Percentiles rank a stretch among this genome's conserved stretches.
Conservation (phyloP, 1,140 invertebrate species). For the Euglossa dilemma region DNA sequence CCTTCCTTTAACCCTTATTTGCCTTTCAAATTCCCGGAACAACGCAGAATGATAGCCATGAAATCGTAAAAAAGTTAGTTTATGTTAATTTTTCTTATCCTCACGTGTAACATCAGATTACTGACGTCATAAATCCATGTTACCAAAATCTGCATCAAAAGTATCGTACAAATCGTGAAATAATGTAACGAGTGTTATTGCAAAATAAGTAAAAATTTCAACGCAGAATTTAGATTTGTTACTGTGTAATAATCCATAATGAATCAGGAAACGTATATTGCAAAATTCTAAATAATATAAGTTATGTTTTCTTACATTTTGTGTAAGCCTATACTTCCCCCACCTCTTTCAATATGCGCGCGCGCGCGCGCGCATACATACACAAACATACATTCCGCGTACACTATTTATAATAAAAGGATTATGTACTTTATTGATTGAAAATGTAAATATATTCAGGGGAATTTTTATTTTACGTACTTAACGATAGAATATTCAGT, state of each 20-base stretch:
- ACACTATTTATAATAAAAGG: no score
- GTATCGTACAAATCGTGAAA: neutral
- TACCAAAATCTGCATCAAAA: neutral
- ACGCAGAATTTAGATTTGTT: neutral
- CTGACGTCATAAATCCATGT: slow-evolving; percentile 15
- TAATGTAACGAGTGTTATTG: neutral
- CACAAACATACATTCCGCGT: no score
- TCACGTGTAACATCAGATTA: neutral
- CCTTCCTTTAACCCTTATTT: slow-evolving; percentile 28
- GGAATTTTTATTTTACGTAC: slow-evolving; percentile 15
- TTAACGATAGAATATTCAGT: neutral
- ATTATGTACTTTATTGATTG: neutral
- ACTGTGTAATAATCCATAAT: neutral
- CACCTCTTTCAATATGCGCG: no score
- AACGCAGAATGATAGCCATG: neutral
- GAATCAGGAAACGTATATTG: neutral
- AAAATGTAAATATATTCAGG: neutral
- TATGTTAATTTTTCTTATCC: slow-evolving; percentile 22
- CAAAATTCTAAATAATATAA: neutral
- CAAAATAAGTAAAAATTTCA: neutral
- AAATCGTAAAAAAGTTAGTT: neutral
- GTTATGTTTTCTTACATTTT: neutral
- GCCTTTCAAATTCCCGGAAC: slow-evolving; percentile 27
- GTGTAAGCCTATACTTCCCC: no score
- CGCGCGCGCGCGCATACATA: no score